phyloP scores from a whole-genome alignment of 2,797 vertebrate genomes.

The Gymnocypris eckloni region DNA sequence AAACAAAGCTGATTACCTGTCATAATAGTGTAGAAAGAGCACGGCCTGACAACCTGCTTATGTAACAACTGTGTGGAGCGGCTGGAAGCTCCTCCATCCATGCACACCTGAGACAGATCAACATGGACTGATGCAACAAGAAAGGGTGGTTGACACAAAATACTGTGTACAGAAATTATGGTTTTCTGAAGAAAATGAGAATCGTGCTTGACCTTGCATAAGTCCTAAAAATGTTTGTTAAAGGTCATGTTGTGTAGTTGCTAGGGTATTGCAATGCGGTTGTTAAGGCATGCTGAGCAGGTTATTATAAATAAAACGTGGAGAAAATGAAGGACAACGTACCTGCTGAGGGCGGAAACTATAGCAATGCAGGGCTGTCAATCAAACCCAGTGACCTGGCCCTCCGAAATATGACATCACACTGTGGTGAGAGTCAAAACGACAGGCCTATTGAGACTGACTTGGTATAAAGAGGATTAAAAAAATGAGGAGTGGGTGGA shows the following conservation, averaged over 20 bases:
- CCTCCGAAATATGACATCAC: no score
- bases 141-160: not conserved
- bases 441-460: no score
- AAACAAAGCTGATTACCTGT: constrained; percentile 3
- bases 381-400: no score
- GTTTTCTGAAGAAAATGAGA: not conserved
- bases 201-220: not conserved
- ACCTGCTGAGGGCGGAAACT: no score
- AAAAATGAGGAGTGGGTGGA: no score
- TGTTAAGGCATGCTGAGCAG: not conserved
- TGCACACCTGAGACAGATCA: constrained; percentile 21
- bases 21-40: constrained; percentile 5
- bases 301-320: not conserved
- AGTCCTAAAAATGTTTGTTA: not conserved
- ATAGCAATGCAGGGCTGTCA: no score
- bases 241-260: not conserved
- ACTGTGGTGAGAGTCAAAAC: no score
- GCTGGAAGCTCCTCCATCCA: not conserved
- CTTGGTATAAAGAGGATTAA: no score
- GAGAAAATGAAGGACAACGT: no score
- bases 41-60: not conserved
- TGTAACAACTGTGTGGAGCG: not conserved
- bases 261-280: not conserved
- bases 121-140: not conserved
- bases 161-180: not conserved